Evolutionary conservation across 1,140 invertebrate species (phyloP), one percentile per base, ranked within the genome.

Genomic region (Drosophila truncata): DNA sequence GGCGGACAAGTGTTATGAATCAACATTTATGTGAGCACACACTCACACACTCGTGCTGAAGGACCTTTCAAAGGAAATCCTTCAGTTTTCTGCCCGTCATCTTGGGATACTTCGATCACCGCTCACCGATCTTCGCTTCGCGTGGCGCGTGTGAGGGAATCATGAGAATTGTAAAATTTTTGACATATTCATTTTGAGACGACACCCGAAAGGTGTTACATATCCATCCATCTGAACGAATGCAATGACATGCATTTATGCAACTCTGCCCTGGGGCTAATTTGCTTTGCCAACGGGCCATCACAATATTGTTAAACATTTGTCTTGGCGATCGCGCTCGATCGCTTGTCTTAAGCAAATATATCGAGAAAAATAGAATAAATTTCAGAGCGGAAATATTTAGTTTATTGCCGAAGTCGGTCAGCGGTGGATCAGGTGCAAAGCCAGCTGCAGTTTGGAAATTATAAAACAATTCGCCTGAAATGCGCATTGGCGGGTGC

Each of bases 291-390:
- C 78, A 65, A 67, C 64, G 44, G 62, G 85, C 86, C 61, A 90
- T 90, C 85, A 90, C 79, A 90, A 90, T 91, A 90, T 90, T 90
- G 75, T 90, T 90, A 78, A 91, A 91, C 81, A 90, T 76, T 90
- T 85, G 78, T 90, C 78, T 49, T 31, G 20, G 23, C 31, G 59
- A 52, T 52, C 23, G 54, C 42, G 65, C 50, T 50, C 27, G 47
- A 31, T 20, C 47, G 47, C 57, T 49, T 44, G 57, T 52, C 72
- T 65, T 59, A 47, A 60, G 62, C 74, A 69, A 78, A 77, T 65
- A 69, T 52, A 77, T 77, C 63, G 60, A 31, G 37, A 33, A 73
- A 85, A n/a, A n/a, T n/a, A n/a, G n/a, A n/a, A 85, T 85, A 86
- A 90, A 90, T 91, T 82, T 91, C 88, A 71, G 58, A 74, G 78